Evolutionary conservation across 2,797 vertebrate species (phyloP).

Genomic region (Lepidocolaptes lacrymiger): DNA sequence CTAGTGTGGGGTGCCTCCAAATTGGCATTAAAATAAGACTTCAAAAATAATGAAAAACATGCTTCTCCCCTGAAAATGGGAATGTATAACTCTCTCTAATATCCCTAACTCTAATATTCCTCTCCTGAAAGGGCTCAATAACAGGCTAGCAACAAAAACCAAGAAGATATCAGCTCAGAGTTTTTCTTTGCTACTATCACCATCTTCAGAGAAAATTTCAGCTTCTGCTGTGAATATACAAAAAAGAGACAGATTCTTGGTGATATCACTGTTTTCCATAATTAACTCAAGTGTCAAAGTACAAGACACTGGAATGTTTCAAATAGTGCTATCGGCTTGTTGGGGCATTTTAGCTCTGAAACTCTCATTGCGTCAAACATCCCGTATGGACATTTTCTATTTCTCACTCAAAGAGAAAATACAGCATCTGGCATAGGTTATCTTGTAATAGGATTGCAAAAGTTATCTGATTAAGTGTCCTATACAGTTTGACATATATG

Average conservation of each 20-base stretch:
- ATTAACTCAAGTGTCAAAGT: background rate
- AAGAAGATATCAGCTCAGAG: background rate
- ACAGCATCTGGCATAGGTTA: background rate
- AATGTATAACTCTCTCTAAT: background rate
- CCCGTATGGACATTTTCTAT: background rate
- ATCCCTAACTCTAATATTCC: background rate
- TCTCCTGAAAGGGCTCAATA: background rate
- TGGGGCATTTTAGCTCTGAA: background rate
- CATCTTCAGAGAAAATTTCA: background rate
- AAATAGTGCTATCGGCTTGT: background rate
- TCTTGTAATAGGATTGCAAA: background rate
- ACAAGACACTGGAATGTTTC: background rate
- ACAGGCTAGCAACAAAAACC: background rate
- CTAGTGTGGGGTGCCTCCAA: background rate
- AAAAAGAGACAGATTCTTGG: background rate
- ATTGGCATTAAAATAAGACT: background rate
- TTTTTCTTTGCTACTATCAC: background rate
- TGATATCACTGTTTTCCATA: background rate
- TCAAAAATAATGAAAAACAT: background rate
- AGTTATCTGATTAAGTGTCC: conserved; percentile 2
- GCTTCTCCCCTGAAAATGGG: background rate
- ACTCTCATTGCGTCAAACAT: background rate
- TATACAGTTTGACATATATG: background rate
- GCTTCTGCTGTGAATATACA: background rate
- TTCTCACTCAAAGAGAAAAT: background rate